These are phyloP conservation scores for Tupaia tana DNA, from an alignment of 2,113 vertebrate genomes.

Conservation along the genomic window DNA sequence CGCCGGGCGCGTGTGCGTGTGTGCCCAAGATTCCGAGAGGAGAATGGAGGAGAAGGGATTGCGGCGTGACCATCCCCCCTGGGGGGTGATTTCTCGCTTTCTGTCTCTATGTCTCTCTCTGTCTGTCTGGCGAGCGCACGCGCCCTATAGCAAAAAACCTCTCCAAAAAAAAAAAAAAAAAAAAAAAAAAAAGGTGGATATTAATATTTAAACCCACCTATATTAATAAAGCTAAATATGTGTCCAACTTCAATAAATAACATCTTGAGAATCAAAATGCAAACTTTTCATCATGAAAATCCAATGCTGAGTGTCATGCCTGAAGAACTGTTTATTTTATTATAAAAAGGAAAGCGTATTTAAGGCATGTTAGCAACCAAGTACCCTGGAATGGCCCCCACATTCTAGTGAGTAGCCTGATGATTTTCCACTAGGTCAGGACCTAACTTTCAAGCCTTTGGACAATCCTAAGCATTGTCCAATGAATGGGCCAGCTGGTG, in stretches of 20 bases:
- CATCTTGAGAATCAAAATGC: neutral
- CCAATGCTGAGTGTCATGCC: neutral
- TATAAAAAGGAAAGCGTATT: neutral
- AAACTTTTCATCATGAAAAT: neutral
- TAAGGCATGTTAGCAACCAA: neutral
- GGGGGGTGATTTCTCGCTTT: too few relatives aligned
- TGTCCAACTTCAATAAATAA: neutral
- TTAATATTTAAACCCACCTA: neutral
- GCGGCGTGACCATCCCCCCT: too few relatives aligned
- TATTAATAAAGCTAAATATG: neutral
- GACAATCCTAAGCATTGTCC: neutral
- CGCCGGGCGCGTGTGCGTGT: too few relatives aligned
- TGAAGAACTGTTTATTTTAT: neutral
- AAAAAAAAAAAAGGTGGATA: too few relatives aligned
- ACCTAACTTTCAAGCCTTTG: neutral
- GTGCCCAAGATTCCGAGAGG: too few relatives aligned
- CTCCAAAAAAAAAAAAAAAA: too few relatives aligned
- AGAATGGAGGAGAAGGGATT: too few relatives aligned
- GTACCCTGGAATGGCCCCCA: neutral
- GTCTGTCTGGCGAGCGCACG: too few relatives aligned
- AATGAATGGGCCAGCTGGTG: too few relatives aligned
- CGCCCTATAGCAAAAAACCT: too few relatives aligned
- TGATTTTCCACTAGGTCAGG: neutral
- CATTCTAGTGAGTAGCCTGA: neutral
- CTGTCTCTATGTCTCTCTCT: too few relatives aligned